Evolutionary conservation across 2,888 invertebrate genomes (phyloP).

Genomic region (Beris chalybata): DNA sequence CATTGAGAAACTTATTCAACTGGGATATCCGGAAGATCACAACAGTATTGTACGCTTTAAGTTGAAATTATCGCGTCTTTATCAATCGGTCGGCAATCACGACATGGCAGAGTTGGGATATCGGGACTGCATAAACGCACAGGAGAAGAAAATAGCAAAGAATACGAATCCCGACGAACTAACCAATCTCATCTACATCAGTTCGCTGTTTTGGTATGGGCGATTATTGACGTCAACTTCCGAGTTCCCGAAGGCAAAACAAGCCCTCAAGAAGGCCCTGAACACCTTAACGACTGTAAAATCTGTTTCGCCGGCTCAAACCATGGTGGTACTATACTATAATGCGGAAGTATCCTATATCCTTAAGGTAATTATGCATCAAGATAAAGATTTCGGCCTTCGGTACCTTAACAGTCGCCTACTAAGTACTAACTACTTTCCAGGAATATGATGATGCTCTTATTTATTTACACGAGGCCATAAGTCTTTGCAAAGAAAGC

Average conservation of each 20-base stretch:
- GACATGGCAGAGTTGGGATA: conserved; percentile 57
- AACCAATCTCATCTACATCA: conserved; percentile 55
- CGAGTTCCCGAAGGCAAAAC: conserved; percentile 48
- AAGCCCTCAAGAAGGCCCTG: conserved; percentile 52
- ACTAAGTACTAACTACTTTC: conserved; percentile 45
- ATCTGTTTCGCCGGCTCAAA: conserved; percentile 54
- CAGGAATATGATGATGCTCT: conserved; percentile 53
- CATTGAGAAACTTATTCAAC: conserved; percentile 54
- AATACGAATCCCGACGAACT: conserved; percentile 52
- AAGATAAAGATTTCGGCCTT: background rate
- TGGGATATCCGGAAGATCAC: conserved; percentile 51
- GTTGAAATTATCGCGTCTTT: conserved; percentile 55
- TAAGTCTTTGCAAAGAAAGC: conserved; percentile 54
- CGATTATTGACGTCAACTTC: conserved; percentile 52
- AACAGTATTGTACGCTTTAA: conserved; percentile 55
- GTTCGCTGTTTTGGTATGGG: conserved; percentile 57
- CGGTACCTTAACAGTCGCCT: background rate
- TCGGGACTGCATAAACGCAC: conserved; percentile 52
- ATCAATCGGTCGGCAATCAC: conserved; percentile 50
- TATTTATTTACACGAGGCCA: conserved; percentile 54
- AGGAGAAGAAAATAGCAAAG: conserved; percentile 50
- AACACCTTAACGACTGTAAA: conserved; percentile 53
- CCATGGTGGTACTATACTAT: conserved; percentile 57
- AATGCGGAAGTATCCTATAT: conserved; percentile 48
- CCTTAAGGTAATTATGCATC: conserved; percentile 36